These are phyloP conservation scores for Cyclura pinguis DNA, from an alignment of 2,797 vertebrate species.

Conservation along the genomic window DNA sequence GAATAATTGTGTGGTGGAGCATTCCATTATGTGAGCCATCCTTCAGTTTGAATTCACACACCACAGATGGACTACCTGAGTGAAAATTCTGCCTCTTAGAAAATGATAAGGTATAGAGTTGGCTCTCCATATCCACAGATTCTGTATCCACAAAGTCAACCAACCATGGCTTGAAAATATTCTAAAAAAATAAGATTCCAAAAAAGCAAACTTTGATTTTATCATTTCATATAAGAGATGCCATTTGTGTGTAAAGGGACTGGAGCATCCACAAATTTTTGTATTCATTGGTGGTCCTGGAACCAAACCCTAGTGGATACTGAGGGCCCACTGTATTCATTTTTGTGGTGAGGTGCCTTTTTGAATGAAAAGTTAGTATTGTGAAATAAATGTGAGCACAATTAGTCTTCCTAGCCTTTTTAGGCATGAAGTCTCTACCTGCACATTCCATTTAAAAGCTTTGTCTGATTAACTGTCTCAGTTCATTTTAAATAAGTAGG, in stretches of 20 bases:
- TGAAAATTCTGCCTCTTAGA: not conserved
- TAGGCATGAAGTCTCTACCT: conserved; percentile 29
- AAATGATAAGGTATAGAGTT: not conserved
- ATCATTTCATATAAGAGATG: too few species aligned
- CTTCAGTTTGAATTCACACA: not conserved
- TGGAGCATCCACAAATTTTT: too few species aligned
- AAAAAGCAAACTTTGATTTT: too few species aligned
- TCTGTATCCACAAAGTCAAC: too few species aligned
- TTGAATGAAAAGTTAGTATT: not conserved
- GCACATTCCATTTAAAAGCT: conserved; percentile 23
- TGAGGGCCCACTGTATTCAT: too few species aligned
- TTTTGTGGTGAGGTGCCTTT: not conserved
- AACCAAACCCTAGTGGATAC: too few species aligned
- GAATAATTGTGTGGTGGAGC: not conserved
- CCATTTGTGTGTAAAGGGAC: too few species aligned
- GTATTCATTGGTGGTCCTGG: too few species aligned
- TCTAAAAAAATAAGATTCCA: too few species aligned
- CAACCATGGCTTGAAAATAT: too few species aligned
- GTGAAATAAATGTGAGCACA: not conserved
- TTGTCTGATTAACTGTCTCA: conserved; percentile 5
- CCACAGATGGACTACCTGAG: not conserved
- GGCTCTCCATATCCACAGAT: too few species aligned
- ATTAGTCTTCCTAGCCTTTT: not conserved
- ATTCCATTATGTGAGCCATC: not conserved
- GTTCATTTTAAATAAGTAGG: conserved; percentile 27